phyloP scores from a whole-genome alignment of 2,888 invertebrate genomes.

The Cheiracanthium punctorium region DNA sequence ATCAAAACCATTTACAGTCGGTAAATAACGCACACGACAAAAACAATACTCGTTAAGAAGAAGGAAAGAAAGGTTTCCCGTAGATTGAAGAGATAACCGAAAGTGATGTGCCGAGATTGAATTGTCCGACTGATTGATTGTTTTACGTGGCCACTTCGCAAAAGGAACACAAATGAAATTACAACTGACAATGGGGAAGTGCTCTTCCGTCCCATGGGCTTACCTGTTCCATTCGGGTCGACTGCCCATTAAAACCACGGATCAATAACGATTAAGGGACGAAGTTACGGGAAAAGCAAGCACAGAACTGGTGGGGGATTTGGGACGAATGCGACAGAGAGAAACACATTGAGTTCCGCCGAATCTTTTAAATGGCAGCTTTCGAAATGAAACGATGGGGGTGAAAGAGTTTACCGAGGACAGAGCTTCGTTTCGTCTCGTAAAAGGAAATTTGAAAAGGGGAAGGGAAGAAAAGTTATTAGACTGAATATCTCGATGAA shows the following conservation, averaged over 20 bases:
- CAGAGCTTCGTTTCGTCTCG: no score
- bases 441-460: no score
- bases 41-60: conserved; percentile 11
- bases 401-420: no score
- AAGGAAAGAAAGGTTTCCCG: conserved; percentile 26
- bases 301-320: no score
- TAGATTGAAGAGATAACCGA: conserved; percentile 41
- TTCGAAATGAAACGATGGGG: no score
- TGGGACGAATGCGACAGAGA: no score
- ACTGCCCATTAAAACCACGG: conserved; percentile 6
- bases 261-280: not conserved
- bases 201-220: not conserved
- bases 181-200: conserved; percentile 37
- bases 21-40: not conserved
- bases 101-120: conserved; percentile 51
- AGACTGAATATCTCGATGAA: no score
- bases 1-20: conserved; percentile 1
- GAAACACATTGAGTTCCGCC: no score
- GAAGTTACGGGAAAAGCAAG: no score
- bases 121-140: conserved; percentile 65
- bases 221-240: conserved; percentile 3
- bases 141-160: conserved; percentile 44
- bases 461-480: no score
- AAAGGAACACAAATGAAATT: conserved; percentile 61
- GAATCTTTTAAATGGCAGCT: no score